These are phyloP conservation scores for Parnassius apollo DNA, from an alignment of 2,888 invertebrate genomes.

Conservation along the genomic window DNA sequence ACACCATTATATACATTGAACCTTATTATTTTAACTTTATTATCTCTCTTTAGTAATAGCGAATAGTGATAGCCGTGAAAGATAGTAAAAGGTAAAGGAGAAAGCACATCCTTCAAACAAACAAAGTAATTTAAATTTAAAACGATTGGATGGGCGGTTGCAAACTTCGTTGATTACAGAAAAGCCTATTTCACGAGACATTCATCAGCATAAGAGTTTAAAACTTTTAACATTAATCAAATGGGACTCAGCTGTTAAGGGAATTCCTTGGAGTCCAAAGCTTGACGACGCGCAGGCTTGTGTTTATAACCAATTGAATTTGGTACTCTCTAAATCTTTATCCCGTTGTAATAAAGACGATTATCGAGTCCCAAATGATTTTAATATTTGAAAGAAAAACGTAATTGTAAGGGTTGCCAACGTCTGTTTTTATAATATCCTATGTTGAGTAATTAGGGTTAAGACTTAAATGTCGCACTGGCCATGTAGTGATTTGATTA, in stretches of 20 bases:
- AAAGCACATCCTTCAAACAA: not conserved
- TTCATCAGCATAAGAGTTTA: conserved; percentile 47
- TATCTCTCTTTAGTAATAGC: too few species aligned
- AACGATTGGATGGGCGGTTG: conserved; percentile 15
- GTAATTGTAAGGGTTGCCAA: conserved; percentile 20
- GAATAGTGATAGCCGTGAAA: too few species aligned
- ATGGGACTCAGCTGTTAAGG: conserved; percentile 63
- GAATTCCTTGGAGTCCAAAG: conserved; percentile 43
- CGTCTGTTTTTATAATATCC: not conserved
- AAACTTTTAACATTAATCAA: conserved; percentile 59
- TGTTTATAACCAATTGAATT: not conserved
- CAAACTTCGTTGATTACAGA: conserved; percentile 33
- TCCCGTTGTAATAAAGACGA: conserved; percentile 12
- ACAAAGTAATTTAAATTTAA: conserved; percentile 5
- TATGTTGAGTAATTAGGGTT: too few species aligned
- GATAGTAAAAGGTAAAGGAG: not conserved
- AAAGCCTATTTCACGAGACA: conserved; percentile 38
- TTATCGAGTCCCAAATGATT: not conserved
- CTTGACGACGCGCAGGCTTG: conserved; percentile 36
- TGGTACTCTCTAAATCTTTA: not conserved
- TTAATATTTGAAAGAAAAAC: conserved; percentile 11
- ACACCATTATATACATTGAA: too few species aligned
- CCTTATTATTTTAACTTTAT: too few species aligned
- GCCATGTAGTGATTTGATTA: too few species aligned
- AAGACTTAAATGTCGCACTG: too few species aligned